These are phyloP conservation scores for Porites cylindrica DNA, from an alignment of 92 coral and sea anemone species.

Conservation along the genomic window DNA sequence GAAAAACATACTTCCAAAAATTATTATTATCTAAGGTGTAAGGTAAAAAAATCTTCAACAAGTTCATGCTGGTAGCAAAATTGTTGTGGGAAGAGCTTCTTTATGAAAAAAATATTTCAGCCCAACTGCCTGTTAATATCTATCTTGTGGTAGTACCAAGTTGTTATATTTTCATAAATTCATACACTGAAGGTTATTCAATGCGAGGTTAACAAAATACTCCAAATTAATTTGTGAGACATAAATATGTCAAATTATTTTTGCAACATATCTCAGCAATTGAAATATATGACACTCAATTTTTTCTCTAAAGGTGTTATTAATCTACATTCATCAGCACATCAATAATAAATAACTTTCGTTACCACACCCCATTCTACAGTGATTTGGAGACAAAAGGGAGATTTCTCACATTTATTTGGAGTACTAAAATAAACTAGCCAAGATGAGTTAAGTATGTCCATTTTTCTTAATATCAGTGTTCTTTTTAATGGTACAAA, in stretches of 20 bases:
- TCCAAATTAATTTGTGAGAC: background rate
- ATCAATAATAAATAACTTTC: slow-evolving; percentile 39
- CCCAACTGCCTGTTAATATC: background rate
- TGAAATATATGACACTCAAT: slow-evolving; percentile 18
- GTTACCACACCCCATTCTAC: slow-evolving; percentile 32
- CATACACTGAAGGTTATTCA: too few species aligned
- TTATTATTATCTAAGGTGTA: too few species aligned
- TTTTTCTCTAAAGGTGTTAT: slow-evolving; percentile 32
- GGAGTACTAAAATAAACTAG: background rate
- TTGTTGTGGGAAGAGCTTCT: background rate
- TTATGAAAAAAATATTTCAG: background rate
- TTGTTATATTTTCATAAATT: background rate
- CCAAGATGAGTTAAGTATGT: background rate
- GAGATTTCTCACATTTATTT: background rate
- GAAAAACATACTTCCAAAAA: too few species aligned
- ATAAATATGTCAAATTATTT: slow-evolving; percentile 31
- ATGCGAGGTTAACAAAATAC: slow-evolving; percentile 31
- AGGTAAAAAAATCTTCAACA: background rate
- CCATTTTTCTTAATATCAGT: background rate
- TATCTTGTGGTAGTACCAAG: too few species aligned
- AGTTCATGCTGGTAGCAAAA: slow-evolving; percentile 23
- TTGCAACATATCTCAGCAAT: background rate
- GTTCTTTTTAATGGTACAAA: background rate
- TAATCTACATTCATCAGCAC: slow-evolving; percentile 27
- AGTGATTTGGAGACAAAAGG: slow-evolving; percentile 37